These are phyloP conservation scores for Chlorocebus sabaeus DNA, from an alignment of 2,113 vertebrate genomes.

Conservation along the genomic window DNA sequence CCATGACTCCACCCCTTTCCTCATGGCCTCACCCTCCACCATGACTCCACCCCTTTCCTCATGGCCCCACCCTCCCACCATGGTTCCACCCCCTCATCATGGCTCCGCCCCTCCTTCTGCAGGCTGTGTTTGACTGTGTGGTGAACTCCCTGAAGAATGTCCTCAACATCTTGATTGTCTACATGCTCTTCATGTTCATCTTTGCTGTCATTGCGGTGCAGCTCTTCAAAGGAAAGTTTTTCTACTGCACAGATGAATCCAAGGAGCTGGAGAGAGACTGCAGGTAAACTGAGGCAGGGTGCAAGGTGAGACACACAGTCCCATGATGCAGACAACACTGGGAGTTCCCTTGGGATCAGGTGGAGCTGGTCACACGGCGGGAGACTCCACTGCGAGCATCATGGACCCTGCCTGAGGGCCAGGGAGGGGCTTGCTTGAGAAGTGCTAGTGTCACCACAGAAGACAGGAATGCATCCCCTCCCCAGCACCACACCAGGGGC, in stretches of 20 bases:
- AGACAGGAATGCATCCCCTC: no score
- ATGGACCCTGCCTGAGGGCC: neutral
- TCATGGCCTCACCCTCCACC: neutral
- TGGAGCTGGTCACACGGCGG: neutral
- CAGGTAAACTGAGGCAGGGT: conserved; percentile 84
- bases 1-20: neutral
- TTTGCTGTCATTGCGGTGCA: conserved; percentile 98
- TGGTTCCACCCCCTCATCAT: neutral
- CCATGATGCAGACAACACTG: neutral
- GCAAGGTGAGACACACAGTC: neutral
- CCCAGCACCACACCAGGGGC: no score
- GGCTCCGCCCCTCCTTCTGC: neutral
- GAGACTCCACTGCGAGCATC: neutral
- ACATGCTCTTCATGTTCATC: conserved; percentile 99
- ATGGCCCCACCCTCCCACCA: neutral
- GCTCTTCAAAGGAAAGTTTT: conserved; percentile 98
- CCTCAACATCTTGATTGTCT: conserved; percentile 97
- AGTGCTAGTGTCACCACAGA: neutral
- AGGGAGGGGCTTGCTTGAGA: neutral
- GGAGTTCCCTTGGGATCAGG: neutral
- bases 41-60: no score
- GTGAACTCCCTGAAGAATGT: conserved; percentile 98
- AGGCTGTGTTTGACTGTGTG: conserved; percentile 99
- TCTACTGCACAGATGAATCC: conserved; percentile 97
- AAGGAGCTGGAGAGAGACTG: conserved; percentile 96